Evolutionary conservation across 1,140 invertebrate species (phyloP).

Genomic region (Drosophila persimilis): DNA sequence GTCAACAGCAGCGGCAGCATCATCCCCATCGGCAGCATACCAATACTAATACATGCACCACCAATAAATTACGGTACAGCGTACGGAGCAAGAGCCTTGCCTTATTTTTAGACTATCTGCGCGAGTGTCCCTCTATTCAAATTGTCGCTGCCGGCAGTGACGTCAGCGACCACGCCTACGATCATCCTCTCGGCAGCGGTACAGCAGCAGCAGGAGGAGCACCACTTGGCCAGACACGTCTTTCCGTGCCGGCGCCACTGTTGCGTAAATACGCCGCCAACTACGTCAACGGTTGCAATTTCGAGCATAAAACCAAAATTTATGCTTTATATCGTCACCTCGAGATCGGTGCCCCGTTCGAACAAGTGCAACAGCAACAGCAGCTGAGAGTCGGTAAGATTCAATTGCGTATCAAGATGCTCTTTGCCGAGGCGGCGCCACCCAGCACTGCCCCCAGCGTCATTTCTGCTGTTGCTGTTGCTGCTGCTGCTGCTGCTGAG

Average conservation of each 20-base stretch:
- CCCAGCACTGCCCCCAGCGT: slow-evolving; percentile 21
- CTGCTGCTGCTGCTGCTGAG: slow-evolving; percentile 25
- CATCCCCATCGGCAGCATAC: slow-evolving; percentile 19
- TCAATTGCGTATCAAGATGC: slow-evolving; percentile 69
- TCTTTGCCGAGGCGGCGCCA: slow-evolving; percentile 65
- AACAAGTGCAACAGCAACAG: slow-evolving; percentile 81
- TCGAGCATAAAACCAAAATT: slow-evolving; percentile 79
- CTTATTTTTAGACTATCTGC: slow-evolving; percentile 77
- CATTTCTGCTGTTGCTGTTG: slow-evolving; percentile 27
- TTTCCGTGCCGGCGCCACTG: slow-evolving; percentile 45
- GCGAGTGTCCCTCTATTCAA: slow-evolving; percentile 57
- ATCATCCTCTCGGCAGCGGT: slow-evolving; percentile 3
- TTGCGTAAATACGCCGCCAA: slow-evolving; percentile 60
- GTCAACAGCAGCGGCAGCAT: slow-evolving; percentile 35
- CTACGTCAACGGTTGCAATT: slow-evolving; percentile 70
- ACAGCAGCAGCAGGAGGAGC: slow-evolving; percentile 9
- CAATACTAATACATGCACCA: slow-evolving; percentile 1
- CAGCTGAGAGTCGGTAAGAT: slow-evolving; percentile 69
- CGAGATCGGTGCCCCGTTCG: slow-evolving; percentile 70
- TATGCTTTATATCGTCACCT: slow-evolving; percentile 81
- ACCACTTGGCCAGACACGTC: slow-evolving; percentile 44
- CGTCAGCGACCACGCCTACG: slow-evolving; percentile 53
- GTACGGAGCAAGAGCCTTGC: slow-evolving; percentile 57
- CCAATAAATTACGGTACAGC: slow-evolving; percentile 54
- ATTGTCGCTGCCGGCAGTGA: slow-evolving; percentile 47